Evolutionary conservation across 2,888 invertebrate genomes (phyloP).

Genomic region (Pheosia tremula): DNA sequence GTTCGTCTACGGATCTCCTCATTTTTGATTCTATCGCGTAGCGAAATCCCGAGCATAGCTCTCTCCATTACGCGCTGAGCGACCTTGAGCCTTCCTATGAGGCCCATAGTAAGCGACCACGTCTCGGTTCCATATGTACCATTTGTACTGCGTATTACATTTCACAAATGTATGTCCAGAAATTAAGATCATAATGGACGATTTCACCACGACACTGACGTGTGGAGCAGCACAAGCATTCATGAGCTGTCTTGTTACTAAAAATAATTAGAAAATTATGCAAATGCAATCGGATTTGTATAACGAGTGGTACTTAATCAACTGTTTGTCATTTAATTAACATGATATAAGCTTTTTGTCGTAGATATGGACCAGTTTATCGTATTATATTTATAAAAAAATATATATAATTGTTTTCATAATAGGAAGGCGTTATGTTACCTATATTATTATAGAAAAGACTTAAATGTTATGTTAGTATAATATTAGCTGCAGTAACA

Average conservation of each 20-base stretch:
- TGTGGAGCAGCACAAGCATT: conserved; percentile 23
- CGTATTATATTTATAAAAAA: background rate
- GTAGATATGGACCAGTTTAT: conserved; percentile 4
- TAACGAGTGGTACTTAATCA: conserved; percentile 23
- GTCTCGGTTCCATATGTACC: too few relatives aligned
- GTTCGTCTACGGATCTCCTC: too few relatives aligned
- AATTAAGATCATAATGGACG: conserved; percentile 6
- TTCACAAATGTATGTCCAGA: background rate
- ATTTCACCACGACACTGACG: conserved; percentile 20
- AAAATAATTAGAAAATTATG: conserved; percentile 35
- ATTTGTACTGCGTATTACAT: too few relatives aligned
- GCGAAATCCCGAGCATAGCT: too few relatives aligned
- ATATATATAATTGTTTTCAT: background rate
- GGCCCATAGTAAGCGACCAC: too few relatives aligned
- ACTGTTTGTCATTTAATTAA: conserved; percentile 32
- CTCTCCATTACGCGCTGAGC: too few relatives aligned
- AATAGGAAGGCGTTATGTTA: background rate
- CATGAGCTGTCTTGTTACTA: conserved; percentile 29
- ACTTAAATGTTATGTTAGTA: too few relatives aligned
- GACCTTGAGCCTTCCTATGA: too few relatives aligned
- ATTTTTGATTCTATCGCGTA: too few relatives aligned
- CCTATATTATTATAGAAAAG: too few relatives aligned
- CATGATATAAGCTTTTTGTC: conserved; percentile 34
- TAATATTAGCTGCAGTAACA: too few relatives aligned
- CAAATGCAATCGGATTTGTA: conserved; percentile 19